A percentile compares a stretch with the other conserved stretches of the same genome.
phyloP scores from a whole-genome alignment of 1,140 invertebrate species.

The Kradibia gibbosae region DNA sequence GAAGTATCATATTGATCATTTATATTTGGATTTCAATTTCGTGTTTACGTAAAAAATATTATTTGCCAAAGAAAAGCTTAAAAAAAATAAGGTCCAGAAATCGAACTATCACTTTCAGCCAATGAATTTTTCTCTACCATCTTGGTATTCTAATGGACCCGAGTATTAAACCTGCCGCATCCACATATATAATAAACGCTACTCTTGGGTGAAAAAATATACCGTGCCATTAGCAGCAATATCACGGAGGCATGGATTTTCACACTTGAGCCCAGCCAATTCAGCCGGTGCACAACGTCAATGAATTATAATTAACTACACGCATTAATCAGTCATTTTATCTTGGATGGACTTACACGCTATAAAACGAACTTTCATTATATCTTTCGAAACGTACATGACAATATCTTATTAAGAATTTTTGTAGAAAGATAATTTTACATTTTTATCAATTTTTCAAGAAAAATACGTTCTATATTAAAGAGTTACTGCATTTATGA shows the following conservation, averaged over 20 bases:
- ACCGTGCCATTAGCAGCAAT: background rate
- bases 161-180: slow-evolving; percentile 28
- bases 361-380: background rate
- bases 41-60: background rate
- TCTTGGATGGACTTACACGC: background rate
- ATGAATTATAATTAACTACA: background rate
- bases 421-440: too few relatives aligned
- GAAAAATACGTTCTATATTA: too few relatives aligned
- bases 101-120: background rate
- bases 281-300: background rate
- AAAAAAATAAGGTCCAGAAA: background rate
- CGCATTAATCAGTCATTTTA: background rate
- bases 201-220: background rate
- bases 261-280: background rate
- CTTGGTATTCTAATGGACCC: slow-evolving; percentile 29
- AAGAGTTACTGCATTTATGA: too few relatives aligned
- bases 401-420: too few relatives aligned
- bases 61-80: background rate
- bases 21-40: background rate
- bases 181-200: slow-evolving; percentile 1
- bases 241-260: slow-evolving; percentile 25
- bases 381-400: too few relatives aligned
- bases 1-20: too few relatives aligned
- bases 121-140: slow-evolving; percentile 35
- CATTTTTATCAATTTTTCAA: too few relatives aligned